Base-by-base conservation (phyloP, 2,888 invertebrate genomes). In the Stomorhina lunata region DNA sequence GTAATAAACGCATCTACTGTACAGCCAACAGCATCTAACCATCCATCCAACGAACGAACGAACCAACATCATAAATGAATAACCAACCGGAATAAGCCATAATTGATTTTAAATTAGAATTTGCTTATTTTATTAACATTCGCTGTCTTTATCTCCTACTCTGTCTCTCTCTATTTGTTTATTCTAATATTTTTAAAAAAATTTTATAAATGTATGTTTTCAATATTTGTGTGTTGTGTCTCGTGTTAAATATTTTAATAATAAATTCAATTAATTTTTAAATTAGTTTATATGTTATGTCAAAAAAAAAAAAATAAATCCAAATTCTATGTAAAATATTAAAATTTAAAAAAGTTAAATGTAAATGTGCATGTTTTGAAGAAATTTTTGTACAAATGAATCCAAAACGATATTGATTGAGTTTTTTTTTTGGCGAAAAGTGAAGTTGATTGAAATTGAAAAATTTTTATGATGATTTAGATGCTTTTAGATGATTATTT, bases 101-200 rank as follows among this genome's bases (percentile, higher is more conserved):
- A 75, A 75, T 75, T 80, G 66, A 68, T 76, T 80, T 76, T 40
- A 80, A 80, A 80, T 80, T 73, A 61, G 59, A 73, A 73, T 68
- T 80, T 73, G 66, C 66, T 68, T 80, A 50, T 59, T 79, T 72
- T 37, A 40, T 55, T 48, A 50, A 73, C 32, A 50, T 65, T 55
- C 63, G 29, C 48, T 66, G 12, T 22, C 27, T 45, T 2, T 61
- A n/a, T n/a, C n/a, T n/a, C n/a, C 59, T 65, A 17, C n/a, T 45
- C 53, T 61, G 34, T 27, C 48, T 50, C 20, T 72, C 20, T 29
- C n/a, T 53, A 6, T 69, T 69, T 63, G 61, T 77, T 43, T 69
- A 22, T 34, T 63, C 65, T 65, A 71, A 71, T 63, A 59, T 17
- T 59, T 50, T 17, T 15, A 25, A 27, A 69, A 63, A 32, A 48